Percentiles rank a stretch among this genome's conserved stretches.
Evolutionary conservation across 1,140 invertebrate genomes (phyloP).

Genomic region (Bacillus rossius): DNA sequence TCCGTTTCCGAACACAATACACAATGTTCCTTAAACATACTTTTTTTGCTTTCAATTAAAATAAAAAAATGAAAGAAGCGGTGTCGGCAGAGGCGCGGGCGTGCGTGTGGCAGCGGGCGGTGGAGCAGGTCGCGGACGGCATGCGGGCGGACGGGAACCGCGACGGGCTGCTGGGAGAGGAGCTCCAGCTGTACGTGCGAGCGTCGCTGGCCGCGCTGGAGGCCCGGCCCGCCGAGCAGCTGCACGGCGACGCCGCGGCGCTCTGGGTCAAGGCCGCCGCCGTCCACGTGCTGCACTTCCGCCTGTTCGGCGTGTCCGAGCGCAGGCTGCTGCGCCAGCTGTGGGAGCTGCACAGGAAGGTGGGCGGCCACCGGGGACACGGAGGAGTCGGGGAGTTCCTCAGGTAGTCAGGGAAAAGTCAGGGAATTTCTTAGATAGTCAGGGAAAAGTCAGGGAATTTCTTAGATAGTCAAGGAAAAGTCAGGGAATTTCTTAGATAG

Average conservation of each 20-base stretch:
- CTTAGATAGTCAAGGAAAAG: too few species aligned
- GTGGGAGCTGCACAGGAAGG: conserved; percentile 70
- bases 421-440: too few species aligned
- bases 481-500: too few species aligned
- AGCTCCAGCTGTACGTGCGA: conserved; percentile 66
- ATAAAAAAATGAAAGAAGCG: too few species aligned
- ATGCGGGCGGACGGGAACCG: conserved; percentile 53
- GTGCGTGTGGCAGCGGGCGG: not conserved
- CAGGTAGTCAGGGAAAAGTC: too few species aligned
- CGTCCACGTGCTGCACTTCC: conserved; percentile 62
- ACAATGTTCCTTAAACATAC: too few species aligned
- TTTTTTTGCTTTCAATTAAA: too few species aligned
- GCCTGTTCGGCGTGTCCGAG: conserved; percentile 71
- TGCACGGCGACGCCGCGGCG: conserved; percentile 46
- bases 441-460: too few species aligned
- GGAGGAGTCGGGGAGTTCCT: too few species aligned
- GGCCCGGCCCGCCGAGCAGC: conserved; percentile 40
- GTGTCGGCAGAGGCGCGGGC: too few species aligned
- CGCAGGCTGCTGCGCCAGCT: conserved; percentile 70
- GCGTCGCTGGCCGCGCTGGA: conserved; percentile 58
- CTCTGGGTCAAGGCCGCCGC: conserved; percentile 67
- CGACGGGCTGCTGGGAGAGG: conserved; percentile 58
- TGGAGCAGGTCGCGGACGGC: conserved; percentile 61
- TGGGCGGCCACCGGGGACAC: too few species aligned
- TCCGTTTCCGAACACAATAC: too few species aligned